Percentiles rank a stretch among this genome's conserved stretches.
Evolutionary conservation across 2,797 vertebrate species (phyloP).

Genomic region (Pitangus sulphuratus): DNA sequence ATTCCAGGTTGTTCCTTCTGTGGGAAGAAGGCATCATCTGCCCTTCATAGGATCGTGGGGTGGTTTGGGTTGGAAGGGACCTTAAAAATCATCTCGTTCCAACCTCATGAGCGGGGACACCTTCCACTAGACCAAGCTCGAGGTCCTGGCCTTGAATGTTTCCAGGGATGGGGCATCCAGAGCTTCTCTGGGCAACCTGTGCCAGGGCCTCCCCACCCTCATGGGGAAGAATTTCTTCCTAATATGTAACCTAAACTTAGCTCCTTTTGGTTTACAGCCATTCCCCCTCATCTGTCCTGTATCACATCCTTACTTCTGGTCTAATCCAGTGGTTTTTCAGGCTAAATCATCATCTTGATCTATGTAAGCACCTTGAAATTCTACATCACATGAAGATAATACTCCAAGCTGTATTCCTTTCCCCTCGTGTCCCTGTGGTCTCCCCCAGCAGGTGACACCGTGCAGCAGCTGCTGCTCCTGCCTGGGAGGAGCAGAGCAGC

Average conservation of each 20-base stretch:
- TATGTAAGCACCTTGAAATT: neutral
- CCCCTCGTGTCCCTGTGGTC: neutral
- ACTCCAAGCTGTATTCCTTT: neutral
- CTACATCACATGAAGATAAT: fast-evolving
- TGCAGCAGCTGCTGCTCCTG: neutral
- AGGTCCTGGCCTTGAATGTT: neutral
- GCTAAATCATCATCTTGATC: neutral
- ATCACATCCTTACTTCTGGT: neutral
- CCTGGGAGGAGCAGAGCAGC: neutral
- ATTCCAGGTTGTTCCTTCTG: neutral
- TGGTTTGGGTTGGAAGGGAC: neutral
- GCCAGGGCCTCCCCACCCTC: neutral
- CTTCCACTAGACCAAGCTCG: neutral
- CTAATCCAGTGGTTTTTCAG: neutral
- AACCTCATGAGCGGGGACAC: neutral
- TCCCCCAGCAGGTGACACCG: neutral
- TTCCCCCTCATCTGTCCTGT: neutral
- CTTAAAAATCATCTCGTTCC: neutral
- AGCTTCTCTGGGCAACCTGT: neutral
- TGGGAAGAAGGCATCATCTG: neutral
- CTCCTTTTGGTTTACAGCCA: neutral
- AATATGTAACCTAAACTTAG: neutral
- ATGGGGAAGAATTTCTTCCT: neutral
- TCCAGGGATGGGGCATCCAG: neutral
- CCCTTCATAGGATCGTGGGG: neutral